Evolutionary conservation across 2,113 vertebrate species (phyloP).

Genomic region (Spilogale gracilis): DNA sequence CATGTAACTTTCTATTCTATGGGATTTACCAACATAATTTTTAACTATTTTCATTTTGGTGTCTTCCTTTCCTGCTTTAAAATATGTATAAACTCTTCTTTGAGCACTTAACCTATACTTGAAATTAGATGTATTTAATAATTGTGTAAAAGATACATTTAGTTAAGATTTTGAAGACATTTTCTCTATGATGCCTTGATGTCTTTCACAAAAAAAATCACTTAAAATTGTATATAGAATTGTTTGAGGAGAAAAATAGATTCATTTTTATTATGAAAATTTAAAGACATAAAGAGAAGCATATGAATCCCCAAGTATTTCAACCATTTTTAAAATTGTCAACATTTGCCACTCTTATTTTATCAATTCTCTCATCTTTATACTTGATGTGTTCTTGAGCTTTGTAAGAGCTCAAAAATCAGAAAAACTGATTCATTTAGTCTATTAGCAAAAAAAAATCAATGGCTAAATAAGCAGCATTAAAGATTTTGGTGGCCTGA

Average conservation of each 20-base stretch:
- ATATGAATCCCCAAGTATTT: background rate
- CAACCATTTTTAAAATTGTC: background rate
- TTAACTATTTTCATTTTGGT: background rate
- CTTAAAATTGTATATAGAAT: background rate
- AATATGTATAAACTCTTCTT: background rate
- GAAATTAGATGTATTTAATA: background rate
- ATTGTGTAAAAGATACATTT: background rate
- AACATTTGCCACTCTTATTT: background rate
- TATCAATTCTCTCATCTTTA: background rate
- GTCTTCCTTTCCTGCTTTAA: background rate
- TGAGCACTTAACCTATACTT: background rate
- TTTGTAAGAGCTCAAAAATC: background rate
- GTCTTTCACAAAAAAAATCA: background rate
- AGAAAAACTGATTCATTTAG: background rate
- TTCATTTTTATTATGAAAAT: background rate
- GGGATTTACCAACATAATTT: background rate
- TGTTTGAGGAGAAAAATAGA: background rate
- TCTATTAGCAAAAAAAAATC: background rate
- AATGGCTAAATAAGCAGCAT: background rate
- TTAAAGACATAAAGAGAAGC: background rate
- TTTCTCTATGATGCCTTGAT: background rate
- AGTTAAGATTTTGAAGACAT: background rate
- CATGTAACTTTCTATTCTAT: background rate
- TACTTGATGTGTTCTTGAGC: background rate
- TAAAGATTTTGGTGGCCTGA: background rate